phyloP scores from a whole-genome alignment of 2,888 invertebrate genomes.

The Acleris laterana region DNA sequence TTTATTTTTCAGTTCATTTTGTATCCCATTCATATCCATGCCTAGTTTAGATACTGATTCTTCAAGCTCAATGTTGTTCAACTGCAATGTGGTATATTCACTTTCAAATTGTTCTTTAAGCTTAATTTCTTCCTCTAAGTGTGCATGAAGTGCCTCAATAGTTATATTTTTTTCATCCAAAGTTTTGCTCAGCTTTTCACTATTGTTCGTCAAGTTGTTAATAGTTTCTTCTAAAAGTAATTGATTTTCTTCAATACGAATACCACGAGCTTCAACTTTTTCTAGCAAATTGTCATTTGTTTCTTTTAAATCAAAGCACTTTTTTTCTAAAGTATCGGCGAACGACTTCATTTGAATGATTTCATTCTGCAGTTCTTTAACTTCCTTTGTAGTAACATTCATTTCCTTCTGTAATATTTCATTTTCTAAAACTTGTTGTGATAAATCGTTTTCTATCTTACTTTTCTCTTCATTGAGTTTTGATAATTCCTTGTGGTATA shows the following conservation, averaged over 20 bases:
- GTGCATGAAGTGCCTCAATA: neutral
- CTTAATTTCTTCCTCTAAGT: slow-evolving; percentile 3
- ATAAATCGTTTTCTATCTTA: slow-evolving; percentile 4
- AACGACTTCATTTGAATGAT: slow-evolving; percentile 2
- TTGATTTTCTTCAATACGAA: slow-evolving; percentile 13
- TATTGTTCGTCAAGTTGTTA: slow-evolving; percentile 1
- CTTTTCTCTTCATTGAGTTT: slow-evolving; percentile 6
- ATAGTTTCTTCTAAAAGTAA: slow-evolving; percentile 1
- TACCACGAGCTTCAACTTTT: neutral
- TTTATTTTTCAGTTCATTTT: slow-evolving; percentile 7
- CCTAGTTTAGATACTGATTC: neutral
- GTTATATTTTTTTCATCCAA: slow-evolving; percentile 2
- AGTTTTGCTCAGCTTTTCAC: slow-evolving; percentile 1
- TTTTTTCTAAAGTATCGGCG: slow-evolving; percentile 1
- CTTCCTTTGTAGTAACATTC: neutral
- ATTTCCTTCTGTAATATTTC: slow-evolving; percentile 8
- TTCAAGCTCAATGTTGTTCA: neutral
- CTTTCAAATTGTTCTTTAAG: neutral
- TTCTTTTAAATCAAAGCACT: slow-evolving; percentile 12
- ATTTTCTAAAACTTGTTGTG: slow-evolving; percentile 5
- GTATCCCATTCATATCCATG: neutral
- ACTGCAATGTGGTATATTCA: neutral
- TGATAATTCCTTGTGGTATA: slow-evolving; percentile 8
- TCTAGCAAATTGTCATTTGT: slow-evolving; percentile 14
- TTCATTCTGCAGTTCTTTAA: slow-evolving; percentile 5